These are phyloP conservation scores for Pachymerium ferrugineum DNA, from an alignment of 2,888 invertebrate species.

Conservation along the genomic window DNA sequence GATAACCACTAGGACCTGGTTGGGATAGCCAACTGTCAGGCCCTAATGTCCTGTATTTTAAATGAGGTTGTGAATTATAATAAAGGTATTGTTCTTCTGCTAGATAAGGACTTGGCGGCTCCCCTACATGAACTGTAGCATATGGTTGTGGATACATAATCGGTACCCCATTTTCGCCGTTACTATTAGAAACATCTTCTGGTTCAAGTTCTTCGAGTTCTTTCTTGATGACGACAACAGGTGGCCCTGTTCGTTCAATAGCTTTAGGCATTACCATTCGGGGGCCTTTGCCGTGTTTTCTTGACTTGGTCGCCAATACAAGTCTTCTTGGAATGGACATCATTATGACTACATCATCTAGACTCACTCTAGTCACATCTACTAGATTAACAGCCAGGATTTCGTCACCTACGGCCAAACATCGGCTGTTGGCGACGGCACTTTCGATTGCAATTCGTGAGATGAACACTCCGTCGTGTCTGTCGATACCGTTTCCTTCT, in stretches of 20 bases:
- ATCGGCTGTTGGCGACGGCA: conserved; percentile 94
- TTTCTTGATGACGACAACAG: conserved; percentile 87
- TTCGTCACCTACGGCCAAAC: conserved; percentile 93
- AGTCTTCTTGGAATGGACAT: conserved; percentile 97
- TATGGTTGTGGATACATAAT: conserved; percentile 28
- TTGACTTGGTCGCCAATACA: conserved; percentile 83
- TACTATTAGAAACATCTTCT: conserved; percentile 40
- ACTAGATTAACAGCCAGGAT: conserved; percentile 96
- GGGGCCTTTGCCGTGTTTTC: conserved; percentile 40
- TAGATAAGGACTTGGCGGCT: neutral
- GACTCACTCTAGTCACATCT: conserved; percentile 93
- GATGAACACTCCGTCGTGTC: conserved; percentile 95
- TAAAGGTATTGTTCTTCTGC: conserved; percentile 39
- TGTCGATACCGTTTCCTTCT: conserved; percentile 96
- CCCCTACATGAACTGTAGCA: neutral
- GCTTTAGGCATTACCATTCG: conserved; percentile 33
- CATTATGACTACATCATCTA: conserved; percentile 98
- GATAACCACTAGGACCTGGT: conserved; percentile 55
- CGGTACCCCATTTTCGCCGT: conserved; percentile 40
- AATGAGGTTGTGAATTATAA: conserved; percentile 39
- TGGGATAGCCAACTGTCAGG: conserved; percentile 30
- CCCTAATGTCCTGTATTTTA: conserved; percentile 30
- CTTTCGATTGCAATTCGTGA: conserved; percentile 92
- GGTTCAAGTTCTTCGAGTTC: conserved; percentile 73
- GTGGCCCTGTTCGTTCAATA: conserved; percentile 62